Conservation (phyloP, 2,113 vertebrate genomes). For the Noturus placidus region DNA sequence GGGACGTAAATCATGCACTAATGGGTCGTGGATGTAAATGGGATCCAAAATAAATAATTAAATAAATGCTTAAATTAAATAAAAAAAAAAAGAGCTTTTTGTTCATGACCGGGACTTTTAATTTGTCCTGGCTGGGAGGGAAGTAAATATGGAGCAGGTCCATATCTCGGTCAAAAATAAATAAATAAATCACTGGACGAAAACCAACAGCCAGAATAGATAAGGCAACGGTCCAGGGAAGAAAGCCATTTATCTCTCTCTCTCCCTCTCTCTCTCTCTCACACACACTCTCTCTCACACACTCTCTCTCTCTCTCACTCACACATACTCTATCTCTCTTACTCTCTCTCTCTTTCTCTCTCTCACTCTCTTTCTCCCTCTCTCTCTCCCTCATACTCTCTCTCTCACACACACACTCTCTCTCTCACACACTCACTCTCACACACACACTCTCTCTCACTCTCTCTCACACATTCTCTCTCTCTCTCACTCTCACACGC, state of each 20-base stretch:
- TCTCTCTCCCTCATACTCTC: too few species aligned
- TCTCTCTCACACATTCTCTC: too few species aligned
- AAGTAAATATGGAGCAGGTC: slow-evolving; percentile 15
- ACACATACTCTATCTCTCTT: too few species aligned
- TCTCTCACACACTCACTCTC: too few species aligned
- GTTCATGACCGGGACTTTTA: slow-evolving; percentile 25
- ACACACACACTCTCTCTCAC: too few species aligned
- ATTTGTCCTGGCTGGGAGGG: slow-evolving; percentile 20
- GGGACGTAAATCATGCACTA: slow-evolving; percentile 26
- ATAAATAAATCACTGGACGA: slow-evolving; percentile 9
- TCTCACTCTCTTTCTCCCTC: too few species aligned
- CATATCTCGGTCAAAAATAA: slow-evolving; percentile 37
- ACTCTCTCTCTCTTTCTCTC: too few species aligned
- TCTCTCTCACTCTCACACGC: too few species aligned
- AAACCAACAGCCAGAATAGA: slow-evolving; percentile 29
- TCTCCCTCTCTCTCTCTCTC: too few species aligned
- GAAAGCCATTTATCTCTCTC: slow-evolving; percentile 14
- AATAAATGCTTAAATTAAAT: too few species aligned
- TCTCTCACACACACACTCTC: slow-evolving; percentile 13
- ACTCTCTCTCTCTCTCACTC: too few species aligned
- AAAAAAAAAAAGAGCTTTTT: neutral
- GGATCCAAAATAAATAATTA: neutral
- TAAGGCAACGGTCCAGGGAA: slow-evolving; percentile 33
- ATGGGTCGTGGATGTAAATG: neutral
- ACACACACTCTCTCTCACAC: too few species aligned